Conservation (phyloP, 2,113 vertebrate species). For the Choloepus hoffmanni region DNA sequence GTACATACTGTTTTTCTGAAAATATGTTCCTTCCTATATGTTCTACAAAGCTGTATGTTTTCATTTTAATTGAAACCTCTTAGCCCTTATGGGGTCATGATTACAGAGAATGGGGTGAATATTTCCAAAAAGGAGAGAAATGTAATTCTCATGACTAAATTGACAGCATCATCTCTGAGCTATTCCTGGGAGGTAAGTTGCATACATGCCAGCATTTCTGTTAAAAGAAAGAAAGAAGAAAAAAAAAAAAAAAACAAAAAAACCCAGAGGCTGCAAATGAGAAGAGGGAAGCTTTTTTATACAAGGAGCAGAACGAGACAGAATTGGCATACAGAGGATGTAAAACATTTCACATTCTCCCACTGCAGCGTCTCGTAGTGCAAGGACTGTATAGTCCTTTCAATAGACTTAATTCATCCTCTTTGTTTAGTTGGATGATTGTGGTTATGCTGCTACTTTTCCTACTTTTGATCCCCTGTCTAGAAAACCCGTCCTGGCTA, state of each 20-base stretch:
- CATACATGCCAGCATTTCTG: slow-evolving; percentile 55
- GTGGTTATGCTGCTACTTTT: not conserved
- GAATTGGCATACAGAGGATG: not conserved
- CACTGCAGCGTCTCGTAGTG: not conserved
- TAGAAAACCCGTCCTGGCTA: not conserved
- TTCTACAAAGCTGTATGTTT: not conserved
- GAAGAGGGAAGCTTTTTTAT: not conserved
- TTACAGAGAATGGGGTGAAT: not conserved
- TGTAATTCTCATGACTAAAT: slow-evolving; percentile 59
- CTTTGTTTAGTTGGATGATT: slow-evolving; percentile 12
- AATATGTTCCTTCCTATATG: not conserved
- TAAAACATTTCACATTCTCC: not conserved
- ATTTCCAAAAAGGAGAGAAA: slow-evolving; percentile 39
- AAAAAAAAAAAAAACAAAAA: not conserved
- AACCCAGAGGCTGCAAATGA: slow-evolving; percentile 26
- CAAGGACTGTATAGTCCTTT: not conserved
- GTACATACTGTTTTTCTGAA: not conserved
- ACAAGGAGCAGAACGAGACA: not conserved
- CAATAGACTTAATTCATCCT: not conserved
- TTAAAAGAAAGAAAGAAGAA: not conserved
- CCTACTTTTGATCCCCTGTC: slow-evolving; percentile 6
- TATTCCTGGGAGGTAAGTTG: slow-evolving; percentile 70
- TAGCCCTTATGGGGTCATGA: not conserved
- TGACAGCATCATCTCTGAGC: slow-evolving; percentile 63
- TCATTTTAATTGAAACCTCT: slow-evolving; percentile 16